Base-by-base conservation (phyloP, 2,797 vertebrate genomes). In the Schizopygopsis malacanthus region DNA sequence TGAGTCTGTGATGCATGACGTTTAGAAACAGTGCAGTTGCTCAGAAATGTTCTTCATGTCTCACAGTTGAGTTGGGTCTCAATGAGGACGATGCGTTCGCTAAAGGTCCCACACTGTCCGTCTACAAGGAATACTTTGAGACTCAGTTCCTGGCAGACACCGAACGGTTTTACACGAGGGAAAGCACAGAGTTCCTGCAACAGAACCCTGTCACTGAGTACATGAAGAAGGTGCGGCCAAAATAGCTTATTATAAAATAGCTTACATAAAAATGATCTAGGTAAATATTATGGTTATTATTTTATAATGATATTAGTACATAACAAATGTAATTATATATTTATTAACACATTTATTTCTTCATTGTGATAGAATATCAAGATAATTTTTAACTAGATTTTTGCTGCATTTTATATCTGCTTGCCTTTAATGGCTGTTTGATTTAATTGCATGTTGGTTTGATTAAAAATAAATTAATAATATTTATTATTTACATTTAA, bases 171-270 rank as follows among this genome's bases (percentile, higher is more conserved):
- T 99, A 99, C 93, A 99, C 98, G 6, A 96, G 98, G 75, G 98
- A 99, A 94, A 99, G 98, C 94, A 99, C 98, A 22, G 98, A 99
- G 93, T 99, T 99, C 96, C 94, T 99, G 87, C 98, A 99, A 92
- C 98, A 99, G 92, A 99, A 99, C 91, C 98, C 98, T 0, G 98
- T 99, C 89, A 99, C 98, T 3, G 98, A 99, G 90, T 99, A 99
- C 92, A 99, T 99, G 98, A 99, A 99, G 93, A 99, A 99, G 97
- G 98, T 98, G 88, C 75, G 86, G 45, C 11, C 1, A 16, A 22
- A 69, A 61, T 20, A 20, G 4, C 9, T 43, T 43, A 0, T 3
- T 33, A 33, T 33, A 33, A 33, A 33, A 33, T 33, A 33, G 33
- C 33, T 33, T 33, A 33, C 33, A 33, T 33, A 33, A 33, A 2